Percentiles rank a stretch among this genome's conserved stretches.
These are phyloP conservation scores for Apamea sordens DNA, from an alignment of 2,888 invertebrate species.

Conservation along the genomic window DNA sequence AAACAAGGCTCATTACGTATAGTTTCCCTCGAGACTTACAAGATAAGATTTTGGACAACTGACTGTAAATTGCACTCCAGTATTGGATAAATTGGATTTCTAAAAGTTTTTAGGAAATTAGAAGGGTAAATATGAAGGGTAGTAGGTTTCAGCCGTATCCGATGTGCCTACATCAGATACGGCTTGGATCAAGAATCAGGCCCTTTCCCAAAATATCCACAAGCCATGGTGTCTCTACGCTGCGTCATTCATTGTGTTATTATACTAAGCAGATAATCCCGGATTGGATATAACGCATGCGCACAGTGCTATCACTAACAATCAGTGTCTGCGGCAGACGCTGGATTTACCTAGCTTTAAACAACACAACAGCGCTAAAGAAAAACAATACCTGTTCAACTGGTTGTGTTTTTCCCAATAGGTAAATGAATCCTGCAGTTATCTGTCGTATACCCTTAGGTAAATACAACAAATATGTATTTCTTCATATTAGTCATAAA, in stretches of 20 bases:
- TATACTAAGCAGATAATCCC: conserved; percentile 19
- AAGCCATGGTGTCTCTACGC: background rate
- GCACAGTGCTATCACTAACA: conserved; percentile 20
- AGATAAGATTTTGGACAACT: too few species aligned
- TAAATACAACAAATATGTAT: background rate
- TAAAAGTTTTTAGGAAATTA: too few species aligned
- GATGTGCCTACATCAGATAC: too few species aligned
- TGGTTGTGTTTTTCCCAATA: conserved; percentile 15
- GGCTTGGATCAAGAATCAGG: background rate
- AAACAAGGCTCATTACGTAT: too few species aligned
- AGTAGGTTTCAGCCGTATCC: too few species aligned
- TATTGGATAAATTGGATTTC: too few species aligned
- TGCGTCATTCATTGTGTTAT: conserved; percentile 9
- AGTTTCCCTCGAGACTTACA: too few species aligned
- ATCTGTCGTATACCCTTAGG: background rate
- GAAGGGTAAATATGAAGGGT: background rate
- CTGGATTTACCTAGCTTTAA: conserved; percentile 19
- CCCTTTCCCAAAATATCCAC: background rate
- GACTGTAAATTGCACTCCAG: too few species aligned
- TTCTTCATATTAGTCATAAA: too few species aligned
- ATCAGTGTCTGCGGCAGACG: conserved; percentile 12
- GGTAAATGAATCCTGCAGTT: background rate
- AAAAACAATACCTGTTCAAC: conserved; percentile 11
- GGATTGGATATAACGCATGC: conserved; percentile 18
- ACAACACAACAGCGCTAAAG: background rate